Percentiles rank a stretch among this genome's conserved stretches.
Evolutionary conservation across 1,140 invertebrate species (phyloP).

Genomic region (Lordiphosa mommai): DNA sequence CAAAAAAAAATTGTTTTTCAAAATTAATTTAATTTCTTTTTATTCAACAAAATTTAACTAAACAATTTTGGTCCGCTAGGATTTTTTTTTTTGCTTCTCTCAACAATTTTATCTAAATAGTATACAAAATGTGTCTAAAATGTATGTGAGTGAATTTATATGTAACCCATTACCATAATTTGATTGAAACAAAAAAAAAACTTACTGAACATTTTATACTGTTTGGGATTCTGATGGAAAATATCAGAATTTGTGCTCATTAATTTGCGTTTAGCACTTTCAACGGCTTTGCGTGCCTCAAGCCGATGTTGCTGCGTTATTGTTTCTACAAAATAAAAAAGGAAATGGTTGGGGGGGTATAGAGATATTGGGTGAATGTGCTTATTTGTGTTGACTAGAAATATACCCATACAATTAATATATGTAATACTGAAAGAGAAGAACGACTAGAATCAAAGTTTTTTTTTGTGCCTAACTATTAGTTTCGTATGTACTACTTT

Average conservation of each 20-base stretch:
- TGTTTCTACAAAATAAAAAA: slow-evolving; percentile 40
- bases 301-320: slow-evolving; percentile 31
- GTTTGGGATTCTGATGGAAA: slow-evolving; percentile 37
- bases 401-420: slow-evolving; percentile 19
- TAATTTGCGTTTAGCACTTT: slow-evolving; percentile 51
- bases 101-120: slow-evolving; percentile 13
- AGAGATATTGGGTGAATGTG: slow-evolving; percentile 1
- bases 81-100: slow-evolving; percentile 7
- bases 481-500: too few relatives aligned
- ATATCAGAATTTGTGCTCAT: slow-evolving; percentile 30
- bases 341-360: too few relatives aligned
- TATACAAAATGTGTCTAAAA: slow-evolving; percentile 12
- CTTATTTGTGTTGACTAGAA: slow-evolving; percentile 13
- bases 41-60: too few relatives aligned
- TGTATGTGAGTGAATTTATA: slow-evolving; percentile 3
- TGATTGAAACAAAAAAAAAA: too few relatives aligned
- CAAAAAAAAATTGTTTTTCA: background rate
- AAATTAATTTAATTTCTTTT: too few relatives aligned
- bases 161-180: slow-evolving; percentile 36
- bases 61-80: slow-evolving; percentile 48
- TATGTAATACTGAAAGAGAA: slow-evolving; percentile 68
- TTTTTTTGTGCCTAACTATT: slow-evolving; percentile 8
- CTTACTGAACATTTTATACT: slow-evolving; percentile 55
- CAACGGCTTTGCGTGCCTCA: slow-evolving; percentile 31
- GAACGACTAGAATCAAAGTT: slow-evolving; percentile 52